phyloP scores from a whole-genome alignment of 1,140 invertebrate genomes.

The Maniola jurtina region DNA sequence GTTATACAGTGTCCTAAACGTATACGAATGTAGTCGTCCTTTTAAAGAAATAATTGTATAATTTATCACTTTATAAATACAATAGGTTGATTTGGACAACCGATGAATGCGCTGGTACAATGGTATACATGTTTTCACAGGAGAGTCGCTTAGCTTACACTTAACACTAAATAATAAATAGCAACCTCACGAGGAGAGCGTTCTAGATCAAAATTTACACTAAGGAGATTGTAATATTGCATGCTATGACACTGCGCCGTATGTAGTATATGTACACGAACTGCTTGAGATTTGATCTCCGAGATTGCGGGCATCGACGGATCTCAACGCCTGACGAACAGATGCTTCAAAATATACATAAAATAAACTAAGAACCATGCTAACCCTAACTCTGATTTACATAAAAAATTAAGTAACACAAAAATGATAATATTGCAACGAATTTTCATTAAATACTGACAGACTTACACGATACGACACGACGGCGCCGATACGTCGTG shows the following conservation, averaged over 20 bases:
- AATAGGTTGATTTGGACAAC: slow-evolving; percentile 55
- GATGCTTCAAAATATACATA: slow-evolving; percentile 74
- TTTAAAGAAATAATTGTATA: slow-evolving; percentile 71
- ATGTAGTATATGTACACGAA: slow-evolving; percentile 66
- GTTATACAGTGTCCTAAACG: slow-evolving; percentile 65
- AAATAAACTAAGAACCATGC: slow-evolving; percentile 55
- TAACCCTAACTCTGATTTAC: slow-evolving; percentile 71
- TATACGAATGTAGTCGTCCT: slow-evolving; percentile 73
- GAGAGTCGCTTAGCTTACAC: slow-evolving; percentile 63
- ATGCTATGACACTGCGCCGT: slow-evolving; percentile 53
- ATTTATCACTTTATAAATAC: slow-evolving; percentile 71
- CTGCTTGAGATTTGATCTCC: slow-evolving; percentile 72
- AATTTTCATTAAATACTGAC: slow-evolving; percentile 58
- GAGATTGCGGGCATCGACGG: slow-evolving; percentile 70
- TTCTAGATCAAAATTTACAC: slow-evolving; percentile 72
- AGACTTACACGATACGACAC: slow-evolving; percentile 31
- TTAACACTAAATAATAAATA: slow-evolving; percentile 78
- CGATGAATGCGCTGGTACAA: slow-evolving; percentile 61
- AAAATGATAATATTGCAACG: slow-evolving; percentile 70
- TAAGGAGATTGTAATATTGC: slow-evolving; percentile 73
- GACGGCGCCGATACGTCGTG: slow-evolving; percentile 28
- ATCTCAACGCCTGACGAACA: slow-evolving; percentile 50
- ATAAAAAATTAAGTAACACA: slow-evolving; percentile 71
- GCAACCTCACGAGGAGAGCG: slow-evolving; percentile 60
- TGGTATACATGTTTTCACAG: slow-evolving; percentile 76